These are phyloP conservation scores for Euphysa ruthae DNA, from an alignment of 30 jellyfish, hydroid and myxozoan genomes.

Conservation along the genomic window DNA sequence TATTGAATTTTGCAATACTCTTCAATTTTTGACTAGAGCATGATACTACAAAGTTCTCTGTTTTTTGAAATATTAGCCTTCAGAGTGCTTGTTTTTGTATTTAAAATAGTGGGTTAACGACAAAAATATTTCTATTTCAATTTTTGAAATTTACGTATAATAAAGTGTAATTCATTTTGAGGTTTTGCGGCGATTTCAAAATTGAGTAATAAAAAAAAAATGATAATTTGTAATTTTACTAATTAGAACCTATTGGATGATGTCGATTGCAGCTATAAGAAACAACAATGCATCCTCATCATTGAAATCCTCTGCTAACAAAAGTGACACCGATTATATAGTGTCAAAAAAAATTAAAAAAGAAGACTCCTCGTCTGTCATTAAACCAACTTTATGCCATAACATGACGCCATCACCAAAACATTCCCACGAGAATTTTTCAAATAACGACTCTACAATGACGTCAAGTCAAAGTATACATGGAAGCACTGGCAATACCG, in stretches of 20 bases:
- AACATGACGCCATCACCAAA: not conserved
- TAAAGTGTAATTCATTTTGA: too few species aligned
- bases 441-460: not conserved
- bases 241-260: not conserved
- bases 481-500: not conserved
- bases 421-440: not conserved
- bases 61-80: too few species aligned
- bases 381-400: not conserved
- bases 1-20: too few species aligned
- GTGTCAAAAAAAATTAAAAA: conserved; percentile 4
- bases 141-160: too few species aligned
- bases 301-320: not conserved
- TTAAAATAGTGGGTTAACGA: too few species aligned
- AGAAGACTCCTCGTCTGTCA: conserved; percentile 7
- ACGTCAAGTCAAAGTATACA: not conserved
- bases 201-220: too few species aligned
- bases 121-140: too few species aligned
- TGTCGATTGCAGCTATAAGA: conserved; percentile 34
- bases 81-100: too few species aligned
- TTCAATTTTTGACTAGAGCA: too few species aligned
- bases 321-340: conserved; percentile 1
- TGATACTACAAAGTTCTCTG: too few species aligned
- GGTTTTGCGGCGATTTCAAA: too few species aligned
- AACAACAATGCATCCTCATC: not conserved
- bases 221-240: too few species aligned